Evolutionary conservation across 2,797 vertebrate genomes (phyloP), one percentile per base, ranked within the genome.

Genomic region (Alca torda): DNA sequence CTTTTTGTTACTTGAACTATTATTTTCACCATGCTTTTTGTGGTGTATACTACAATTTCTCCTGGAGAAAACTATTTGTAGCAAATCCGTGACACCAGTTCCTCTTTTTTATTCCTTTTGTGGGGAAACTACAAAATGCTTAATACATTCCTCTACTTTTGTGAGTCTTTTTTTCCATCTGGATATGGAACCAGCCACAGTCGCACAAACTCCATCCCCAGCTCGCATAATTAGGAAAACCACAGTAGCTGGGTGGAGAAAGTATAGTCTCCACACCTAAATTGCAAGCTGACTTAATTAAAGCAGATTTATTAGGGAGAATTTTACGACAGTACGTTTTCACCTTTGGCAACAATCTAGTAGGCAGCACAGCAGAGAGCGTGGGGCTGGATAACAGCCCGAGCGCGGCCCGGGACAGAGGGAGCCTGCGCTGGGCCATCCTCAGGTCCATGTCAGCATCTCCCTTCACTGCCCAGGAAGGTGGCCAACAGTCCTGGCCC

Each of bases 221-320:
- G 16, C 53, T 94, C 6, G 2, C n/a, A 30, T 19, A 26, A 68
- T 64, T 61, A 43, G 45, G 30, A 91, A 96, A 95, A 87, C 84
- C 64, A 85, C 81, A 87, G 68, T 45, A 85, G 30, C 56, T 85
- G 87, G 81, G 64, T 65, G 68, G 90, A 89, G 95, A 94, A 93
- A 91, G 39, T 70, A 70, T 16, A 59, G 16, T 64, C 70, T 84
- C 68, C 56, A 60, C 65, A 88, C 73, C 43, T 88, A 88, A 94
- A 94, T 57, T 39, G 41, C 48, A 67, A 85, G 64, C 56, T 90
- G 72, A 33, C 31, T 94, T 94, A 92, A 96, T 93, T 76, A 91
- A 91, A 78, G n/a, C 4, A 37, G 50, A 83, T 92, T 87, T 95
- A 91, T 83, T 87, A 74, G 75, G 65, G 48, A 84, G 41, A 77